A percentile compares a stretch with the other conserved stretches of the same genome.
These are phyloP conservation scores for Lepidurus couesii DNA, from an alignment of 1,140 invertebrate genomes.

Conservation along the genomic window DNA sequence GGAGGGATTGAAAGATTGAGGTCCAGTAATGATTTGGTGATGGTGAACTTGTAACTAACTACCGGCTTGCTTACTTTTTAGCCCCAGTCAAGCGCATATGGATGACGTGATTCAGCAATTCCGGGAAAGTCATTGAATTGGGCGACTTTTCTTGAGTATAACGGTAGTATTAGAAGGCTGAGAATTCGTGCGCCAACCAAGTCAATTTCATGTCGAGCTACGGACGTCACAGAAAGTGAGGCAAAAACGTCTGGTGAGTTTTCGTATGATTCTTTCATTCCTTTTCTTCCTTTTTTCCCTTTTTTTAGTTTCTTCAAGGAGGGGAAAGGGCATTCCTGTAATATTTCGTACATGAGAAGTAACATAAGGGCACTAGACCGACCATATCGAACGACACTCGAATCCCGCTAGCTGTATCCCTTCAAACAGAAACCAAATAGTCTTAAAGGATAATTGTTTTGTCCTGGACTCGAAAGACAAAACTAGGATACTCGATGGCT, in stretches of 20 bases:
- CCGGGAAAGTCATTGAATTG: background rate
- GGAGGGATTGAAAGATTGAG: too few relatives aligned
- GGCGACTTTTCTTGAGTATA: background rate
- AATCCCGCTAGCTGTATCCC: background rate
- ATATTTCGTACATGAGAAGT: background rate
- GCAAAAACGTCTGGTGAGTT: background rate
- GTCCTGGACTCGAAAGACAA: background rate
- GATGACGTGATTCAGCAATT: conserved; percentile 10
- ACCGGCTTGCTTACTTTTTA: too few relatives aligned
- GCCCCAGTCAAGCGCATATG: background rate
- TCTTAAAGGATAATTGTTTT: background rate
- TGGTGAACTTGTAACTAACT: too few relatives aligned
- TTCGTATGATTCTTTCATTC: background rate
- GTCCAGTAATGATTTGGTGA: too few relatives aligned
- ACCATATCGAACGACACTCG: too few relatives aligned
- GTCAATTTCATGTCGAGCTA: background rate
- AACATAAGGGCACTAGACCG: background rate
- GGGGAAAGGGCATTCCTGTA: background rate
- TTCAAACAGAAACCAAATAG: background rate
- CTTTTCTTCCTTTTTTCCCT: background rate
- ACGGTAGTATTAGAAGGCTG: background rate
- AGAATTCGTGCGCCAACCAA: background rate
- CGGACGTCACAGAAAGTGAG: background rate
- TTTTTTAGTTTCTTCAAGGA: background rate
- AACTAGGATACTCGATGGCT: background rate